phyloP scores from a whole-genome alignment of 2,888 invertebrate genomes.

The Panorpa germanica region DNA sequence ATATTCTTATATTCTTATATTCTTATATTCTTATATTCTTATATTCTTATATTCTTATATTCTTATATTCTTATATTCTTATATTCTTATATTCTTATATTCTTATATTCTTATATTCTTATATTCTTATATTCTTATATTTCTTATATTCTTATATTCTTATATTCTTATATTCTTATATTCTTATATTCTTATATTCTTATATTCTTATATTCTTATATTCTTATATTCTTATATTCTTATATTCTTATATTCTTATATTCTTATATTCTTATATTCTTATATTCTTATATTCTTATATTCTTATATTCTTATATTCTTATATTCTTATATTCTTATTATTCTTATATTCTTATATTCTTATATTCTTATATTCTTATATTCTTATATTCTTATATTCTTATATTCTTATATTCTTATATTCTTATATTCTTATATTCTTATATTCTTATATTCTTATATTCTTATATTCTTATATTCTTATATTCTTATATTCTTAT shows the following conservation, averaged over 20 bases:
- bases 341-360: too few relatives aligned
- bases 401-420: too few relatives aligned
- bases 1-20: slow-evolving; percentile 3
- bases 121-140: slow-evolving; percentile 3
- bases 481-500: neutral
- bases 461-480: slow-evolving; percentile 1
- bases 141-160: slow-evolving; percentile 2
- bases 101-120: slow-evolving; percentile 2
- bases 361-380: slow-evolving; percentile 1
- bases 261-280: slow-evolving; percentile 2
- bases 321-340: slow-evolving; percentile 2
- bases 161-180: slow-evolving; percentile 2
- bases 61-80: slow-evolving; percentile 2
- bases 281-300: slow-evolving; percentile 2
- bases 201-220: slow-evolving; percentile 2
- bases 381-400: slow-evolving; percentile 2
- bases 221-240: slow-evolving; percentile 1
- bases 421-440: too few relatives aligned
- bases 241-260: slow-evolving; percentile 1
- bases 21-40: slow-evolving; percentile 2
- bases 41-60: slow-evolving; percentile 3
- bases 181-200: slow-evolving; percentile 1
- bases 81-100: slow-evolving; percentile 3
- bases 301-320: slow-evolving; percentile 2
- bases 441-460: too few relatives aligned